phyloP scores from a whole-genome alignment of 1,140 invertebrate genomes.

The Lethocerus indicus region DNA sequence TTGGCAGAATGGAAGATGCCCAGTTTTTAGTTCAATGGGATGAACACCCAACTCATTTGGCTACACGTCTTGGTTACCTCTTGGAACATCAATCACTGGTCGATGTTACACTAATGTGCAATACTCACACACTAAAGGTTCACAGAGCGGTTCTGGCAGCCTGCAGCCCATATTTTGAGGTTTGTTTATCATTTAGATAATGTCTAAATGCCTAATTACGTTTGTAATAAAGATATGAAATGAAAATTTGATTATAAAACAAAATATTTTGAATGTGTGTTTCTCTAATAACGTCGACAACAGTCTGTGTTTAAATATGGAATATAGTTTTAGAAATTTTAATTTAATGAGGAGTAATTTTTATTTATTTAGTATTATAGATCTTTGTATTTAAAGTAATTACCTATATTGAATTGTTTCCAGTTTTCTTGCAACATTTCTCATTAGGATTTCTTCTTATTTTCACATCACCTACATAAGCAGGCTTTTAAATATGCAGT shows the following conservation, averaged over 20 bases:
- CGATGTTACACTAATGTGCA: conserved; percentile 38
- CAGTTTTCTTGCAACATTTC: too few relatives aligned
- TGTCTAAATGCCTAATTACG: not conserved
- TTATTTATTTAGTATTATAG: too few relatives aligned
- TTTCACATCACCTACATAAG: too few relatives aligned
- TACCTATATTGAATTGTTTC: too few relatives aligned
- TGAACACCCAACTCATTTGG: conserved; percentile 32
- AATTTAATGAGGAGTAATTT: too few relatives aligned
- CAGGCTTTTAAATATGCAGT: too few relatives aligned
- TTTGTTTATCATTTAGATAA: conserved; percentile 15
- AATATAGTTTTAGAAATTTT: too few relatives aligned
- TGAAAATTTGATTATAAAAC: not conserved
- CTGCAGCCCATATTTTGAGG: conserved; percentile 43
- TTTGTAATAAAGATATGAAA: not conserved
- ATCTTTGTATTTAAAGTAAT: too few relatives aligned
- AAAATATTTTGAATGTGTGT: too few relatives aligned
- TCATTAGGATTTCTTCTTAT: too few relatives aligned
- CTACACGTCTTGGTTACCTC: conserved; percentile 33
- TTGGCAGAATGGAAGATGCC: conserved; percentile 19
- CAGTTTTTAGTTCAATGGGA: conserved; percentile 30
- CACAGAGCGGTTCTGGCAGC: conserved; percentile 39
- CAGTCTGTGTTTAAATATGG: too few relatives aligned
- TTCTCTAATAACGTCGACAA: too few relatives aligned
- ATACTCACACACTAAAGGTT: conserved; percentile 35
- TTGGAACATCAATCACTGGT: conserved; percentile 36